Evolutionary conservation across 2,797 vertebrate genomes (phyloP), one percentile per base, ranked within the genome.

Genomic region (Hydrocynus forskahlii): DNA sequence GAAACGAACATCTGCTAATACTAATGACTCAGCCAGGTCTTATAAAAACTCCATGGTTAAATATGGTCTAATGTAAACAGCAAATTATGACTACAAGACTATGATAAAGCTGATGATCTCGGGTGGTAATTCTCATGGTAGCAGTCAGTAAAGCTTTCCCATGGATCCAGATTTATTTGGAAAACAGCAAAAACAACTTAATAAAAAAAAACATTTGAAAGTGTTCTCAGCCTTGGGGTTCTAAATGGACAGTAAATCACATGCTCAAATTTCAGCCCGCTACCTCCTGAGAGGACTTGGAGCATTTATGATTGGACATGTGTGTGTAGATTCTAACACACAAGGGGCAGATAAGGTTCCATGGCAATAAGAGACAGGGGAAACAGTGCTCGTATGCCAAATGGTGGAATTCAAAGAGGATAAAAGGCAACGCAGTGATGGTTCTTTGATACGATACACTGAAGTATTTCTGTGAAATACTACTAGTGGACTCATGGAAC

Each of bases 401-500:
- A 45, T 63, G 43, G 57, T 23, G 62, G 55, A 35, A 23, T 81
- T 82, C 67, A 84, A 74, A 67, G 68, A 76, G 54, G 78, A 78
- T 85, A 69, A 76, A 75, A 84, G 70, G 79, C 29, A 81, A 73
- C 70, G 50, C 57, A 57, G 57, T 63, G 29, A 48, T 67, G 60
- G 38, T 76, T 75, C 62, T 54, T 54, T 76, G 62, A 68, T 76
- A 35, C 35, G 4, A 4, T 35, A 35, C 64, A 40, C 48, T 57
- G 67, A 64, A 82, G 54, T 62, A 48, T 59, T 81, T 68, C 81
- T 50, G 77, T 75, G 25, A 66, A 80, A 75, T 76, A 63, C 38
- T 81, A 57, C 82, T 76, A 14, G 67, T 50, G 67, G 78, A 76
- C 78, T 80, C 54, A n/a, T 80, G 72, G n/a, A 57, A 60, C 63